These are phyloP conservation scores for Dicrostonyx torquatus DNA, from an alignment of 2,797 vertebrate genomes.

Conservation along the genomic window DNA sequence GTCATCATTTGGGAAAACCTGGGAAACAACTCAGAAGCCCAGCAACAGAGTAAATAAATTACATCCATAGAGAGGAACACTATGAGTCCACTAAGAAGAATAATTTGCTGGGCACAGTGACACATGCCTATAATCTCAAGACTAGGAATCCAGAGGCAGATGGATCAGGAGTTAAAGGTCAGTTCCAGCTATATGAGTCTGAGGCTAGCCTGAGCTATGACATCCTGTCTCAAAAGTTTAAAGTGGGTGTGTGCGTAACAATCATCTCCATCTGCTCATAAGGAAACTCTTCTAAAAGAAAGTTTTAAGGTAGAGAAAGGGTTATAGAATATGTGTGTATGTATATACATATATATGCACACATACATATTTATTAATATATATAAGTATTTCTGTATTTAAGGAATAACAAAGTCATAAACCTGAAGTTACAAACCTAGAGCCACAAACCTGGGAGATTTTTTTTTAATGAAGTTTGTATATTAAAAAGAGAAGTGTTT, in stretches of 20 bases:
- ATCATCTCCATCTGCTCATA: conserved; percentile 23
- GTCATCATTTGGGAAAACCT: conserved; percentile 45
- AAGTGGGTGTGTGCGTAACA: not conserved
- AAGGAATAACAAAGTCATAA: conserved; percentile 46
- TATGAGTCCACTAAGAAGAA: conserved; percentile 53
- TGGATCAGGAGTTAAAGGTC: not conserved
- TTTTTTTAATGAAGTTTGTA: conserved; percentile 25
- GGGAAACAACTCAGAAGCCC: conserved; percentile 36
- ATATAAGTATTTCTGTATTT: conserved; percentile 19
- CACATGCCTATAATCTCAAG: not conserved
- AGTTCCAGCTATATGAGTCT: not conserved
- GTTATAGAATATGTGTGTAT: not conserved
- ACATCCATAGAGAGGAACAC: conserved; percentile 56
- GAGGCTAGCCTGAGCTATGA: not conserved
- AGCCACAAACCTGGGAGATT: not conserved
- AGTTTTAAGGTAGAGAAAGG: conserved; percentile 2
- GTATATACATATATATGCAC: not conserved
- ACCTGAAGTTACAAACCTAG: not conserved
- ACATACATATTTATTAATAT: not conserved
- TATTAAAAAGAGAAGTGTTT: conserved; percentile 25
- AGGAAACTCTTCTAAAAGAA: conserved; percentile 47
- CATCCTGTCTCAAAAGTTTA: not conserved
- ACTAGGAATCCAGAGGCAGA: not conserved
- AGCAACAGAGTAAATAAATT: conserved; percentile 61
- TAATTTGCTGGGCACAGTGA: not conserved